Conservation (phyloP, 2,888 invertebrate species). For the Nasonia oneida region DNA sequence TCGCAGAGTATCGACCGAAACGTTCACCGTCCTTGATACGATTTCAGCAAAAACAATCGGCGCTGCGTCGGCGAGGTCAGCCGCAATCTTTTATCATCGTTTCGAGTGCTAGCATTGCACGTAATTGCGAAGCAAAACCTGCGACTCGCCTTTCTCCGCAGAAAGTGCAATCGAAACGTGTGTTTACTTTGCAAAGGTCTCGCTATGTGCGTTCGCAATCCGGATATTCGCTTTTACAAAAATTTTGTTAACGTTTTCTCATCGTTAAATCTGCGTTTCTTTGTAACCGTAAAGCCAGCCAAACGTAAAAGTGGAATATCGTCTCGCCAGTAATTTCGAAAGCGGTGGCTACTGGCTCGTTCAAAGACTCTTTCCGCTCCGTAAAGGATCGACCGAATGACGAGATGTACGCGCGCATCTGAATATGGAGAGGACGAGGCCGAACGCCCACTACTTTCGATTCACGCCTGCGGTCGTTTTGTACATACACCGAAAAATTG, state of each 20-base stretch:
- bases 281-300: background rate
- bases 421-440: slow-evolving; percentile 69
- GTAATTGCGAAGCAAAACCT: background rate
- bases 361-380: slow-evolving; percentile 13
- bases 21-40: slow-evolving; percentile 30
- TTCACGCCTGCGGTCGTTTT: slow-evolving; percentile 63
- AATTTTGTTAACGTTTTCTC: background rate
- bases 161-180: background rate
- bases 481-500: slow-evolving; percentile 64
- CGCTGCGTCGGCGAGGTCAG: slow-evolving; percentile 7
- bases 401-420: slow-evolving; percentile 40
- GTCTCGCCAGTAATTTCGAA: slow-evolving; percentile 27
- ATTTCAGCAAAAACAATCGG: slow-evolving; percentile 33
- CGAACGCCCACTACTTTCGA: slow-evolving; percentile 30
- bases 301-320: background rate
- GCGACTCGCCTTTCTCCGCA: slow-evolving; percentile 31
- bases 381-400: slow-evolving; percentile 4
- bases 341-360: background rate
- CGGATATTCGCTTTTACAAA: no score
- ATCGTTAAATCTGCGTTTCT: background rate
- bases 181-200: background rate
- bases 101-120: background rate
- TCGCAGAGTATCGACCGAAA: background rate
- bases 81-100: slow-evolving; percentile 28
- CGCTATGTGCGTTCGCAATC: background rate